These are phyloP conservation scores for Megaceryle torquata DNA, from an alignment of 2,113 vertebrate genomes.

Conservation along the genomic window DNA sequence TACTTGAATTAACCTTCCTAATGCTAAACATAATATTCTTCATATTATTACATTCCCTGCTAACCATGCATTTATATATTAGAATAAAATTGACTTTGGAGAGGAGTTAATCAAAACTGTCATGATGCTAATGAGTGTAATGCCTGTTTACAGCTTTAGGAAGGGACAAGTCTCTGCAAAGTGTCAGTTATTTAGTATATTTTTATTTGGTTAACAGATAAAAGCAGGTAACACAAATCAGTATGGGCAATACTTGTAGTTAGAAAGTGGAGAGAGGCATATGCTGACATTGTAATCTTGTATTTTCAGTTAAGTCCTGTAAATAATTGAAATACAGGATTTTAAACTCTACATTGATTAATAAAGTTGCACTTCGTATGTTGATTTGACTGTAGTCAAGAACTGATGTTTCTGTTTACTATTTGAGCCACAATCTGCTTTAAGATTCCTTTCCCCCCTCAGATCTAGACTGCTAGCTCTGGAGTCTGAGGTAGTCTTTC, in stretches of 20 bases:
- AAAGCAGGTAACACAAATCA: neutral
- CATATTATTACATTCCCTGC: neutral
- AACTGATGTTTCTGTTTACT: neutral
- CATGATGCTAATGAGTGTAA: neutral
- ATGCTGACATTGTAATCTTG: neutral
- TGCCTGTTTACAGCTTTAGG: neutral
- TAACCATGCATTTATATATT: neutral
- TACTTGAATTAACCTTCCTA: neutral
- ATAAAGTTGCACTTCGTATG: neutral
- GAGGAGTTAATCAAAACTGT: neutral
- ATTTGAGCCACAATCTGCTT: neutral
- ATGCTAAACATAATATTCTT: neutral
- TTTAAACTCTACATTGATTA: neutral
- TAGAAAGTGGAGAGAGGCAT: neutral
- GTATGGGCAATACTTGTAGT: neutral
- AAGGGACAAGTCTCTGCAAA: neutral
- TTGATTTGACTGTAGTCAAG: neutral
- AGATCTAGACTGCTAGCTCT: neutral
- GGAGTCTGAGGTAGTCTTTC: neutral
- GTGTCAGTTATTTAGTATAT: neutral
- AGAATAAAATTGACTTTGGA: neutral
- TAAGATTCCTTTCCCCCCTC: neutral
- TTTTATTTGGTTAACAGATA: neutral
- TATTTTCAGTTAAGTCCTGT: neutral
- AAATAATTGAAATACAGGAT: neutral